Percentiles rank a stretch among this genome's conserved stretches.
Evolutionary conservation across 1,140 invertebrate genomes (phyloP).

Genomic region (Nylanderia fulva): DNA sequence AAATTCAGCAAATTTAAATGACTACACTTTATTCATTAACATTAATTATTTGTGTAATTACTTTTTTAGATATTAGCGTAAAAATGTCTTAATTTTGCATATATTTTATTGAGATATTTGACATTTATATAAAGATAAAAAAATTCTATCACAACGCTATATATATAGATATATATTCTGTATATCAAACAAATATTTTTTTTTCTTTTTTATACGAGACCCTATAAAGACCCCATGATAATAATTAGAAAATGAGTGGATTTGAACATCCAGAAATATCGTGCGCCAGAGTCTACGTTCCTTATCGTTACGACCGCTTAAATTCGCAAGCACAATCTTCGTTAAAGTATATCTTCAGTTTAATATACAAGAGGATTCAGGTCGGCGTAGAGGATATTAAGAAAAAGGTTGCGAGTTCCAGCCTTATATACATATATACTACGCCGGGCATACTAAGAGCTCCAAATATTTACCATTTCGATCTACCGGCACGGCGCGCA

Average conservation of each 20-base stretch:
- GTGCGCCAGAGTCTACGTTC: neutral
- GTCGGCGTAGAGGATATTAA: conserved; percentile 6
- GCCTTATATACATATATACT: neutral
- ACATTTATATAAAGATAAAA: neutral
- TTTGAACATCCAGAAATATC: neutral
- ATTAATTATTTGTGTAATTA: neutral
- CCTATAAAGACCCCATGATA: neutral
- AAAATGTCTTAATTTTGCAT: neutral
- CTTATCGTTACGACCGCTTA: conserved; percentile 9
- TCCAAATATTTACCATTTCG: conserved; percentile 60
- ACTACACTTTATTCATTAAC: neutral
- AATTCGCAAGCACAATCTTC: conserved; percentile 31
- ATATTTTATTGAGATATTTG: too few species aligned
- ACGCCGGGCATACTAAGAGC: conserved; percentile 1
- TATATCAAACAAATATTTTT: neutral
- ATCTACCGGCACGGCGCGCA: conserved; percentile 15
- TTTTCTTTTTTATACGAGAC: neutral
- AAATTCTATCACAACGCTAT: neutral
- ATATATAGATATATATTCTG: neutral
- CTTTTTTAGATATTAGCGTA: neutral
- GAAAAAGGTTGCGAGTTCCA: neutral
- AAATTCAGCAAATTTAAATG: neutral
- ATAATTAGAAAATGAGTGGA: neutral
- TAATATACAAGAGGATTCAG: conserved; percentile 35
- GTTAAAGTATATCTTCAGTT: conserved; percentile 19